Evolutionary conservation across 2,797 vertebrate species (phyloP), one percentile per base, ranked within the genome.

Genomic region (Falco novaeseelandiae): DNA sequence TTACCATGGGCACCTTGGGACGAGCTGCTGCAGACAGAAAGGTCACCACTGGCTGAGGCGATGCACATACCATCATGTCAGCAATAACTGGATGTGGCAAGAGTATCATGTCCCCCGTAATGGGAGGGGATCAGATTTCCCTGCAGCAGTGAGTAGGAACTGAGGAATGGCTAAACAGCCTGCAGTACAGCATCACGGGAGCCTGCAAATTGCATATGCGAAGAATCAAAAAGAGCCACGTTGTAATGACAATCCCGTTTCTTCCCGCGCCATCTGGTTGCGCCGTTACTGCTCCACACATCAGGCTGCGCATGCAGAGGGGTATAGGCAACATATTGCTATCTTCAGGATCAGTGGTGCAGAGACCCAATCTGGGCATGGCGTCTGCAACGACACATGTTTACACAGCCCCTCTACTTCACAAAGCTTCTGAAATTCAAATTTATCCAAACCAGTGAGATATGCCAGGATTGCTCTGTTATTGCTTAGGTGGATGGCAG

Each of bases 51-150:
- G 32, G 30, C 63, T 87, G 86, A 81, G 63, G 42, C 48, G 66
- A 19, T 1, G 4, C 17, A 14, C 59, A 46, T 21, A 62, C 48
- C 49, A 38, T 54, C 22, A 1, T 30, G 78, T 38, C 63, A 90
- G 59, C 86, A 96, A 83, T 81, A 93, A 83, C 71, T 89, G 95
- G 78, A 92, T 77, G 65, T 42, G 78, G 73, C 74, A 83, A 49
- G 59, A 74, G 18, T 32, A 62, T 71, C 78, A 16, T 20, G 10
- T 77, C 23, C 40, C 57, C 36, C 29, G 9, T 25, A 61, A 83
- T 0, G 40, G 59, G 30, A 48, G 55, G 62, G 22, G 71, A 70
- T 57, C 29, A 1, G 12, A 25, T 93, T 93, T 79, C 48, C 72
- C 40, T 67, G 73, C 8, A 17, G 62, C 6, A 88, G 2, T 0